Evolutionary conservation across 2,113 vertebrate species (phyloP).

Genomic region (Thalassarche chlororhynchos): DNA sequence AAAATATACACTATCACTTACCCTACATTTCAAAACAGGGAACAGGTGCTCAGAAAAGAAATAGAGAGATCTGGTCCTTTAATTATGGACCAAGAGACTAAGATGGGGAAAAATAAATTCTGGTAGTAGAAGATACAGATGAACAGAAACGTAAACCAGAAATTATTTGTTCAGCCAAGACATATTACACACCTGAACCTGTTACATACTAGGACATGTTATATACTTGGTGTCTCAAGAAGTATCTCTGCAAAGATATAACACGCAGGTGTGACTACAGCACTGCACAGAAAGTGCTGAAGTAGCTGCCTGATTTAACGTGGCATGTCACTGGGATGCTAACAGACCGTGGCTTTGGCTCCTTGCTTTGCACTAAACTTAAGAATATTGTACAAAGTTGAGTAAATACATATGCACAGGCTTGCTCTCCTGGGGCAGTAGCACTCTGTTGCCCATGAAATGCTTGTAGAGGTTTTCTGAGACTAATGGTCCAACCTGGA

Average conservation of each 20-base stretch:
- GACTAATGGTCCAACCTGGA: not conserved
- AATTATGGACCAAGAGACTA: not conserved
- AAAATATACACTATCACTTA: not conserved
- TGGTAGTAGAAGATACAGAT: not conserved
- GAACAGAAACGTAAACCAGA: not conserved
- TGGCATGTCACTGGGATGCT: not conserved
- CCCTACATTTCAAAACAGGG: constrained; percentile 21
- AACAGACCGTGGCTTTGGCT: not conserved
- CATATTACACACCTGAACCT: not conserved
- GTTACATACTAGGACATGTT: not conserved
- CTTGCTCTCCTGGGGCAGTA: not conserved
- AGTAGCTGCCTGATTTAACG: not conserved
- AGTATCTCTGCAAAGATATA: not conserved
- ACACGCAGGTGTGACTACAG: not conserved
- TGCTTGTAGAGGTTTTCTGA: not conserved
- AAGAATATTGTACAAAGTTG: not conserved
- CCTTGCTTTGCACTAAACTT: not conserved
- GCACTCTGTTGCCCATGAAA: not conserved
- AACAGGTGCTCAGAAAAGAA: not conserved
- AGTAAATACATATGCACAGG: not conserved
- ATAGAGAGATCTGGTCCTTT: not conserved
- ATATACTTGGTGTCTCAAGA: not conserved
- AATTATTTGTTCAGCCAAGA: not conserved
- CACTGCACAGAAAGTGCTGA: not conserved
- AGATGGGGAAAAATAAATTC: not conserved